Evolutionary conservation across 2,888 invertebrate species (phyloP), one percentile per base, ranked within the genome.

Genomic region (Drosophila tripunctata): DNA sequence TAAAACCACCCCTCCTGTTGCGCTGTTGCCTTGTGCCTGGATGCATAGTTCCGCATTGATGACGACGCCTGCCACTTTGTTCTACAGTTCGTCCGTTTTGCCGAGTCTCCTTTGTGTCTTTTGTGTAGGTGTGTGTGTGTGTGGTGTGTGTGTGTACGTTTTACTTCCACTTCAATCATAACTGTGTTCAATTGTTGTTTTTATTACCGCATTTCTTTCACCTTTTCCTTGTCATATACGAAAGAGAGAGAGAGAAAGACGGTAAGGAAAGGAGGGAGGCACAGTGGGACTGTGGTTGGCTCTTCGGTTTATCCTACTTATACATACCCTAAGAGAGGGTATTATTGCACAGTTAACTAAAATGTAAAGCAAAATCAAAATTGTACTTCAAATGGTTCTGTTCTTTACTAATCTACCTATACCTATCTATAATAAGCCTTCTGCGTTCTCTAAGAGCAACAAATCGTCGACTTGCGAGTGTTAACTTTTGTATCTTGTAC

Each of bases 141-240:
- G 35, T 33, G 17, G n/a, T 55, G 15, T 54, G 21, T 52, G 48
- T 58, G 22, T 52, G 15, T 35, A 40, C 70, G 64, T 58, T 87
- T 63, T 70, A 61, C 77, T 81, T 81, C 79, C 85, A 87, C 86
- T 84, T 85, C 86, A 84, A 84, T 84, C 84, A 84, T 84, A 84
- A 84, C 87, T 80, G 84, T 74, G 84, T 86, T 87, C 88, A 87
- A 84, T 84, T 85, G 87, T 84, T 85, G 86, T 82, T 87, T 82
- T 83, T 85, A 87, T 87, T 87, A 80, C 87, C 78, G 67, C 81
- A 84, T 86, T 82, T 80, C 75, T 67, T 81, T 80, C 84, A 81
- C 87, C 81, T 81, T 81, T 35, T 12, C 31, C 56, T 33, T 50
- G 41, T 40, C 10, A 15, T 14, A 3, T 47, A 54, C 51, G 12